Conservation (phyloP, 2,113 vertebrate species). For the Halichoeres trimaculatus region DNA sequence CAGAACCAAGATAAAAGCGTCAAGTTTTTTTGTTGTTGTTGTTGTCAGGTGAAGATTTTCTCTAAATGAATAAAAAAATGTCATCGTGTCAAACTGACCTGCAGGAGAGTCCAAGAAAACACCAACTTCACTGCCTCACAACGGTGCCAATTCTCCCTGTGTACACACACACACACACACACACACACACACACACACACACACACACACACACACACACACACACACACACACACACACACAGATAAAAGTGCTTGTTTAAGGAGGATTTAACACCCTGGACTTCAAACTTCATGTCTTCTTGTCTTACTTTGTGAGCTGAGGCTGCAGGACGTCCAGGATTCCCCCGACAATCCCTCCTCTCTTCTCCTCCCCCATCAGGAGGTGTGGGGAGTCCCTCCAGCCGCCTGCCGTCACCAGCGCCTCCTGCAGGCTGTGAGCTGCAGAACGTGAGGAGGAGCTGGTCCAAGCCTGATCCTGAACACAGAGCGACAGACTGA, state of each 20-base stretch:
- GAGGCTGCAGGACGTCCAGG: slow-evolving; percentile 70
- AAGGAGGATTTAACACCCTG: too few relatives aligned
- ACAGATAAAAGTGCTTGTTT: not conserved
- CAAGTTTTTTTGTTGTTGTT: too few relatives aligned
- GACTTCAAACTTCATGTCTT: too few relatives aligned
- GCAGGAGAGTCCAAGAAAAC: slow-evolving; percentile 68
- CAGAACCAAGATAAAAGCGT: too few relatives aligned
- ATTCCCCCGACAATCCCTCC: slow-evolving; percentile 58
- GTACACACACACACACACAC: slow-evolving; percentile 5
- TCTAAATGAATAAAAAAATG: too few relatives aligned
- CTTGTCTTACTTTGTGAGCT: slow-evolving; percentile 58
- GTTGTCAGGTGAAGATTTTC: too few relatives aligned
- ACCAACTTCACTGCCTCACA: slow-evolving; percentile 57
- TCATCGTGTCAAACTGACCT: slow-evolving; percentile 68
- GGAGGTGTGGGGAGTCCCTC: slow-evolving; percentile 67
- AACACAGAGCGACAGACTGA: not conserved
- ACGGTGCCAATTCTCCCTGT: slow-evolving; percentile 48
- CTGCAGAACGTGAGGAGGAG: slow-evolving; percentile 46
- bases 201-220: not conserved
- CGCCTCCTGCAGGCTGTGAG: slow-evolving; percentile 42
- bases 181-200: slow-evolving; percentile 14
- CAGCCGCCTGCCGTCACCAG: slow-evolving; percentile 65
- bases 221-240: not conserved
- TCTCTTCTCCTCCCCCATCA: slow-evolving; percentile 35
- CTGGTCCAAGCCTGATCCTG: slow-evolving; percentile 63